Percentiles rank a stretch among this genome's conserved stretches.
phyloP scores from a whole-genome alignment of 2,113 vertebrate species.

The Myotis yumanensis region DNA sequence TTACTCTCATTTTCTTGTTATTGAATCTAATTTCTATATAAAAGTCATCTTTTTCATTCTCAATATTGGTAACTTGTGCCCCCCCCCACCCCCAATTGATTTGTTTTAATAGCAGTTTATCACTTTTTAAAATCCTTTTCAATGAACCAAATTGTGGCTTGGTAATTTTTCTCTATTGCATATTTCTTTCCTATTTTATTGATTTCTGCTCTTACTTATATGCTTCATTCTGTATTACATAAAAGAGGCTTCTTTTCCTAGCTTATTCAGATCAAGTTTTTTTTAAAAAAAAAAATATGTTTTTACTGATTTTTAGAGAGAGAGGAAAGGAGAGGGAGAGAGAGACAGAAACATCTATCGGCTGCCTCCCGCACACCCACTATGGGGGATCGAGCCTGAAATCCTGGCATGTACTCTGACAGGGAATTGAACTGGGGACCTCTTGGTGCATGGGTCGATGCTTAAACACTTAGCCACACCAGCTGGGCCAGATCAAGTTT shows the following conservation, averaged over 20 bases:
- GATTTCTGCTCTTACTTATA: neutral
- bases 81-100: neutral
- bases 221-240: neutral
- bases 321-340: too few species aligned
- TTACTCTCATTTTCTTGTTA: neutral
- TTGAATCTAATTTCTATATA: neutral
- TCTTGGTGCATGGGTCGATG: too few species aligned
- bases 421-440: too few species aligned
- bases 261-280: neutral
- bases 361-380: too few species aligned
- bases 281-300: too few species aligned
- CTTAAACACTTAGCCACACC: too few species aligned
- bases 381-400: too few species aligned
- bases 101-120: neutral
- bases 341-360: too few species aligned
- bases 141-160: neutral
- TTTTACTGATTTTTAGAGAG: too few species aligned
- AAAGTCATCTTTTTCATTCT: slow-evolving; percentile 6
- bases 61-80: neutral
- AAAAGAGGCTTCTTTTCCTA: neutral
- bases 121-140: neutral
- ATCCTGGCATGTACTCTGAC: too few species aligned
- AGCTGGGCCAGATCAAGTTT: neutral
- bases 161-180: neutral
- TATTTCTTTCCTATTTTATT: neutral